Evolutionary conservation across 2,888 invertebrate genomes (phyloP), one percentile per base, ranked within the genome.

Genomic region (Sisyra nigra): DNA sequence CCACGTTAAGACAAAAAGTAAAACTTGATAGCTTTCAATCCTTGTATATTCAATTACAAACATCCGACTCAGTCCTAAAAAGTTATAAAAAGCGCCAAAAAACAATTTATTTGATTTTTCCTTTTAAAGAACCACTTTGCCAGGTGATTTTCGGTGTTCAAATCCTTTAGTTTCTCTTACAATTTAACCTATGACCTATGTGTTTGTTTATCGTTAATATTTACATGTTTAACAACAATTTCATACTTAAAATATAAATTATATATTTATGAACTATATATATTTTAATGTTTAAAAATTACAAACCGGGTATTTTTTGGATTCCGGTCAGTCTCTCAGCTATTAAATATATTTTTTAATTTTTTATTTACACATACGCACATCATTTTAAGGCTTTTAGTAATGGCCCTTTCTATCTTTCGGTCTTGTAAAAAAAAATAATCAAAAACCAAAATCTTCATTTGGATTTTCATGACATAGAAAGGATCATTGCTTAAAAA

Each of bases 221-320:
- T 40, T 40, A 40, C 40, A 40, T 31, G 29, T 37, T n/a, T 40
- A 40, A 40, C 40, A 40, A 40, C 40, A 40, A 40, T 40, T 11
- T 30, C 17, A 11, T 38, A 38, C 11, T 38, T 40, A 18, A 30
- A 11, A 30, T 39, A 15, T n/a, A 14, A 19, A 15, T 18, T 18
- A 17, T 19, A 19, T 18, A 18, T 18, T 19, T 18, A 17, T 37
- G 17, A 37, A 37, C 14, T 40, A 40, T 40, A 40, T 30, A 40
- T 30, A n/a, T 30, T 30, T 40, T 40, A 30, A 29, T 40, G 30
- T 17, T 33, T 40, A 14, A 40, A 31, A 30, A 40, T 30, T 40
- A 31, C 40, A 40, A 40, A 40, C 40, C 40, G 31, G n/a, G n/a
- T n/a, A n/a, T n/a, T n/a, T n/a, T n/a, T n/a, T n/a, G n/a, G 13